Conservation (phyloP, 1,140 invertebrate genomes). For the Nebria ingens region DNA sequence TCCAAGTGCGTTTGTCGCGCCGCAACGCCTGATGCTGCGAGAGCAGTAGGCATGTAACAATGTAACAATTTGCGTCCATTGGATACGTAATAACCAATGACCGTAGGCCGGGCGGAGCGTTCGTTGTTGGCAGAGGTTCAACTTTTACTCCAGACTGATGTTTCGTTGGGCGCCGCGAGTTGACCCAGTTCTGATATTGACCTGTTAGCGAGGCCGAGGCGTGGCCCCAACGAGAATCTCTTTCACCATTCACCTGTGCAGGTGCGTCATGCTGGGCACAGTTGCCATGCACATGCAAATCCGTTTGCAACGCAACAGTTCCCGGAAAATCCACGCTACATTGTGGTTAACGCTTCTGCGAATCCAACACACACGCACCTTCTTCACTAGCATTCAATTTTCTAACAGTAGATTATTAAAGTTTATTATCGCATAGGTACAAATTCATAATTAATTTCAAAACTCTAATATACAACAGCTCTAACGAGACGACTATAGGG, state of each 20-base stretch:
- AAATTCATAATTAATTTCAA: too few relatives aligned
- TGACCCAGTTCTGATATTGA: slow-evolving; percentile 33
- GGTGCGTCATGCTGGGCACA: too few relatives aligned
- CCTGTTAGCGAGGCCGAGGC: slow-evolving; percentile 31
- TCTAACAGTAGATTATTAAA: too few relatives aligned
- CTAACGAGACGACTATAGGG: too few relatives aligned
- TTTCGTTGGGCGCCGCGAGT: slow-evolving; percentile 28
- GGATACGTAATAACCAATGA: slow-evolving; percentile 33
- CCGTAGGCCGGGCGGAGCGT: slow-evolving; percentile 22
- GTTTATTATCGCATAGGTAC: too few relatives aligned
- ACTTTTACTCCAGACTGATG: slow-evolving; percentile 26
- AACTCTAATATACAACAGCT: too few relatives aligned
- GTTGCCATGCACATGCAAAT: too few relatives aligned
- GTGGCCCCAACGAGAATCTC: slow-evolving; percentile 17
- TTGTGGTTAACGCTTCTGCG: background rate
- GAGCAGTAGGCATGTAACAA: background rate
- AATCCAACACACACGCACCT: background rate
- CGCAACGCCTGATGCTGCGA: background rate
- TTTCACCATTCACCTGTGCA: background rate
- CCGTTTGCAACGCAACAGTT: too few relatives aligned
- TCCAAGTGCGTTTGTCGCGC: background rate
- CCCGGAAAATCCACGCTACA: too few relatives aligned
- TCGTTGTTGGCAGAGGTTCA: slow-evolving; percentile 15
- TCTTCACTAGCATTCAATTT: background rate
- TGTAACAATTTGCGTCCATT: slow-evolving; percentile 18